Evolutionary conservation across 2,888 invertebrate genomes (phyloP), one percentile per base, ranked within the genome.

Genomic region (Drosophila sordidapex): DNA sequence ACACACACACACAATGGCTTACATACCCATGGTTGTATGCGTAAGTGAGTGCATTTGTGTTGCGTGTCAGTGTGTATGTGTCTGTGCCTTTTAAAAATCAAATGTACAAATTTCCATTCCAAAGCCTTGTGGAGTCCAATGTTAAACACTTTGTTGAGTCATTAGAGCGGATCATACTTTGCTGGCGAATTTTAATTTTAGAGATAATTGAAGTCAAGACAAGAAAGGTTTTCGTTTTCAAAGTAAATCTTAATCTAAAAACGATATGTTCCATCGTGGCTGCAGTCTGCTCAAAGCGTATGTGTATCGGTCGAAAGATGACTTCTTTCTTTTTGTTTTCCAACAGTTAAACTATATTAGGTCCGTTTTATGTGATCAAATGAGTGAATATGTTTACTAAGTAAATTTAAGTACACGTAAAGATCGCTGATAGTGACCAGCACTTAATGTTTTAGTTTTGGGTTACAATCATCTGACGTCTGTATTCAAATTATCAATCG

Each of bases 31-130:
- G 29, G 6, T 15, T 21, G 54, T 18, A 11, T 40, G 38, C 18
- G 13, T 40, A 10, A 40, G 40, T 18, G n/a, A 27, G n/a, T 31
- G 36, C n/a, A 7, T 33, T 25, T 6, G 27, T 33, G 11, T 11
- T 33, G 33, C 33, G 36, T 36, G 36, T 15, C 36, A 2, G 15
- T 36, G 36, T 36, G 35, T 15, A 4, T 36, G 15, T 38, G 18
- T n/a, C 4, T 38, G 38, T 38, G 73, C 74, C 74, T 74, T 73
- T 73, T 74, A 36, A 66, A 73, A 59, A 52, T 38, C 33, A 15
- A 40, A 49, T 48, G 21, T 35, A 18, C 25, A 21, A 31, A 29
- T 31, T 65, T 13, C 36, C 46, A 46, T 46, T 56, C 10, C 43
- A 43, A 43, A 40, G 40, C 56, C 56, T 57, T 57, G 40, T 57